Percentiles rank a stretch among this genome's conserved stretches.
These are phyloP conservation scores for Aplysia californica DNA, from an alignment of 1,140 invertebrate genomes.

Conservation along the genomic window DNA sequence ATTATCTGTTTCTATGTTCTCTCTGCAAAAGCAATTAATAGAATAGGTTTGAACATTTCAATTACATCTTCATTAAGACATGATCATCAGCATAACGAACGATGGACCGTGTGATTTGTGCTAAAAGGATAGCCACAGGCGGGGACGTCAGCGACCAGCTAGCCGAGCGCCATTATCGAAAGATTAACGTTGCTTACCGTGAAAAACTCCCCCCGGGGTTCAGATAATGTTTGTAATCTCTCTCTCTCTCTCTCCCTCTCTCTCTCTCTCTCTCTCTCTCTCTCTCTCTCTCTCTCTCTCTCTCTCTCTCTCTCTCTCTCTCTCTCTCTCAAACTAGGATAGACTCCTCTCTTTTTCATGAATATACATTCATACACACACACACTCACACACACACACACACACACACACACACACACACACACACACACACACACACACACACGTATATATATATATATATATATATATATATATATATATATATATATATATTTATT, in stretches of 20 bases:
- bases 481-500: too few relatives aligned
- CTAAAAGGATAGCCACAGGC: not conserved
- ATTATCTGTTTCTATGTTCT: too few relatives aligned
- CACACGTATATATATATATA: too few relatives aligned
- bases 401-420: too few relatives aligned
- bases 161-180: not conserved
- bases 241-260: not conserved
- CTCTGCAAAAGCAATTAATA: too few relatives aligned
- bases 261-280: not conserved
- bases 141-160: not conserved
- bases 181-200: not conserved
- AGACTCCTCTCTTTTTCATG: too few relatives aligned
- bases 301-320: not conserved
- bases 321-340: not conserved
- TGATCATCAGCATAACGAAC: not conserved
- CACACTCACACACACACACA: too few relatives aligned
- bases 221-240: not conserved
- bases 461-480: too few relatives aligned
- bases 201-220: not conserved
- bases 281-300: not conserved
- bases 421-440: too few relatives aligned
- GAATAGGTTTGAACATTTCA: too few relatives aligned
- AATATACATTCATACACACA: too few relatives aligned
- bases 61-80: not conserved
- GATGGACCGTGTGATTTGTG: too few relatives aligned